These are phyloP conservation scores for Poliocrania exsul DNA, from an alignment of 2,797 vertebrate genomes.

Conservation along the genomic window DNA sequence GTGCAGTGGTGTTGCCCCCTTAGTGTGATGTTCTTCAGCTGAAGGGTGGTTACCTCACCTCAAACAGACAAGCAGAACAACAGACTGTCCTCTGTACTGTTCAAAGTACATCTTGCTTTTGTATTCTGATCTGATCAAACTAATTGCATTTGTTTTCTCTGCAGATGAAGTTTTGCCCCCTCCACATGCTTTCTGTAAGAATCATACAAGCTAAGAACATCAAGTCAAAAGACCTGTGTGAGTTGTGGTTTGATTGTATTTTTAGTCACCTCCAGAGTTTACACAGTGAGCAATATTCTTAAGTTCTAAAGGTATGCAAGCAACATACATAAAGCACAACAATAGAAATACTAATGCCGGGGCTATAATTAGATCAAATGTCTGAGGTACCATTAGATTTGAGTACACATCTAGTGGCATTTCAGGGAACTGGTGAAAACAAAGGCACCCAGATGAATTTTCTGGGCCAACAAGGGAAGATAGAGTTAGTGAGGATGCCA, in stretches of 20 bases:
- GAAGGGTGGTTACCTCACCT: not conserved
- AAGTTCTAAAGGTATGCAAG: not conserved
- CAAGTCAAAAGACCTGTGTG: constrained; percentile 77
- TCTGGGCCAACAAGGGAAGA: not conserved
- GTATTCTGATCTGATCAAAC: not conserved
- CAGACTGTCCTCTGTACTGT: not conserved
- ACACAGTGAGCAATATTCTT: not conserved
- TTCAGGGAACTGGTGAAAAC: not conserved
- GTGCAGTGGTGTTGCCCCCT: rapidly evolving
- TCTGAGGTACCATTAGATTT: not conserved
- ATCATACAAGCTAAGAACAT: constrained; percentile 76
- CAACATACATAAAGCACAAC: not conserved
- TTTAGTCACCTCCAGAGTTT: constrained; percentile 13
- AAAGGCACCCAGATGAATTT: not conserved
- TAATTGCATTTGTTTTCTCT: constrained; percentile 35
- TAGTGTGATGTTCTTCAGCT: rapidly evolving
- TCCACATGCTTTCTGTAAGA: constrained; percentile 80
- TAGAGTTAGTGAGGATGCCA: not conserved
- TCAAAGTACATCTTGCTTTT: not conserved
- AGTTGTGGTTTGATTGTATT: constrained; percentile 61
- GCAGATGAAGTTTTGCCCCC: constrained; percentile 80
- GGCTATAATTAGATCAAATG: not conserved
- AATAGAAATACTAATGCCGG: not conserved
- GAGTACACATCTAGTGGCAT: not conserved
- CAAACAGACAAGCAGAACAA: not conserved